A percentile compares a stretch with the other conserved stretches of the same genome.
Evolutionary conservation across 2,113 vertebrate genomes (phyloP).

Genomic region (Centropristis striata): DNA sequence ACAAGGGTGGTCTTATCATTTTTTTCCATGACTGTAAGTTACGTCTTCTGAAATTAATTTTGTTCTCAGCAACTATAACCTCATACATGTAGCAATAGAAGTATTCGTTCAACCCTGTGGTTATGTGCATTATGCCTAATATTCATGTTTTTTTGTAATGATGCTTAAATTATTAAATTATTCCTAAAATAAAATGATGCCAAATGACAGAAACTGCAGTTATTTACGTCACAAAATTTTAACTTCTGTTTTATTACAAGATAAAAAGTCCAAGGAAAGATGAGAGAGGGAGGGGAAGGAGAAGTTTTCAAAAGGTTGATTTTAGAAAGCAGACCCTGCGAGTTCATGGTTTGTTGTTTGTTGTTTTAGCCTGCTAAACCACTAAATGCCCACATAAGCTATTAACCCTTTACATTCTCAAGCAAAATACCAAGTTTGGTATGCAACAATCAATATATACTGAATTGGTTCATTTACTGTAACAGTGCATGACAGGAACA

Average conservation of each 20-base stretch:
- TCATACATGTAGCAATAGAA: constrained; percentile 9
- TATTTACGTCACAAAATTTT: background rate
- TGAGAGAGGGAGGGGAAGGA: background rate
- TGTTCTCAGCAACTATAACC: constrained; percentile 14
- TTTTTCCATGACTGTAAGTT: too few species aligned
- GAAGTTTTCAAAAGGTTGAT: constrained; percentile 19
- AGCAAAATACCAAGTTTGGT: constrained; percentile 20
- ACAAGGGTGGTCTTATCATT: too few species aligned
- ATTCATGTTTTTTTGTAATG: constrained; percentile 31
- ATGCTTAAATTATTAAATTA: constrained; percentile 76
- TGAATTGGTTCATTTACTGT: constrained; percentile 5
- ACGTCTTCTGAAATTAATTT: background rate
- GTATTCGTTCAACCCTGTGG: constrained; percentile 2
- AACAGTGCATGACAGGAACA: constrained; percentile 31
- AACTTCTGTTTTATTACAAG: constrained; percentile 51
- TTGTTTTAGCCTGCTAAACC: constrained; percentile 71
- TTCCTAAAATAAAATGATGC: constrained; percentile 70
- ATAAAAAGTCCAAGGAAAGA: constrained; percentile 24
- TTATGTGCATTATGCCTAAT: constrained; percentile 33
- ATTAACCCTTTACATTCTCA: constrained; percentile 11
- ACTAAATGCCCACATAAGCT: constrained; percentile 36
- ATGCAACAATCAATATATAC: background rate
- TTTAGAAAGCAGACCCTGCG: constrained; percentile 5
- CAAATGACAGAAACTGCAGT: constrained; percentile 1
- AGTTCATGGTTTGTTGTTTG: constrained; percentile 9